Base-by-base conservation (phyloP, 2,888 invertebrate species). In the Cataglyphis rosenhaueri region DNA sequence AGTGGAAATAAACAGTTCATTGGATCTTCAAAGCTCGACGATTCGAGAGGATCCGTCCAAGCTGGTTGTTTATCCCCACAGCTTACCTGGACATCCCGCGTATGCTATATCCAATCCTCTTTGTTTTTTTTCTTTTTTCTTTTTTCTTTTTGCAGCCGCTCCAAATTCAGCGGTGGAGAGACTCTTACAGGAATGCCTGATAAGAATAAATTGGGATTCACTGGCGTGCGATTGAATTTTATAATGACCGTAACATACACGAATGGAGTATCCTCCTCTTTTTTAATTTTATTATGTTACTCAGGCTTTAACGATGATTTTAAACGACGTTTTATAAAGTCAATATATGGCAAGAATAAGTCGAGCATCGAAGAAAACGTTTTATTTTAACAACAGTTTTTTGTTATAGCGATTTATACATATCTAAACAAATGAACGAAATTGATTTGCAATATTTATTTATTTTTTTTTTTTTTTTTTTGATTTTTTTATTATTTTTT, bases 1-100 rank as follows among this genome's bases (percentile, higher is more conserved):
- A 66, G 83, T 52, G 38, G 82, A 65, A 76, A 78, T 75, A 70
- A 73, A 85, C 86, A 87, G 88, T 86, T 68, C 78, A 81, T 87
- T 74, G 87, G 84, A 85, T 87, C 89, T 85, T 81, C 83, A 61
- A 83, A 75, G 84, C 81, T 75, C 87, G 83, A 86, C 89, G 84
- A 88, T 86, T 84, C 84, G 70, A 68, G n/a, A 85, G 85, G 78
- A 82, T 78, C 82, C 78, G 66, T 68, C 48, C 82, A 81, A 79
- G 70, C 83, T 81, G 79, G 76, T 82, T 82, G 83, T 83, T 83
- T 83, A 83, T 83, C 81, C 81, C 70, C 48, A 32, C 59, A 78
- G 82, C 65, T 82, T 82, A 82, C 82, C 78, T 76, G 82, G 78
- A 78, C 65, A 66, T 65, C 66, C 48, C 66, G 78, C 48, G 48